Base-by-base conservation (phyloP, 2,797 vertebrate species). In the Lepilemur ruficaudatus region DNA sequence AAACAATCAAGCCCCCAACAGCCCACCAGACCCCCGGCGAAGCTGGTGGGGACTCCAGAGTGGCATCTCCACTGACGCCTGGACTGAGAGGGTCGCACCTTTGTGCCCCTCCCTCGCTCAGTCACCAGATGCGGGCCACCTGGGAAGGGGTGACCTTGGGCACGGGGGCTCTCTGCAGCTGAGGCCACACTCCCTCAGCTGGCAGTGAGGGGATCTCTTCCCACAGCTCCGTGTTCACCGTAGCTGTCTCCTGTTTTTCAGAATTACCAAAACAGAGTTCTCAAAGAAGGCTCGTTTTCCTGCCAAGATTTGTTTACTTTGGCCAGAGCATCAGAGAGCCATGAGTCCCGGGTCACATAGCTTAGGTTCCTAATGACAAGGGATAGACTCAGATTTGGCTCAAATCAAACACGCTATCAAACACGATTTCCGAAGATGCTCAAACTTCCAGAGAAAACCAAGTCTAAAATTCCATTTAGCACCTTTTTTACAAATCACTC, bases 51-150 rank as follows among this genome's bases (percentile, higher is more conserved):
- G 67, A 38, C 12, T 9, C 5, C 12, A 6, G 12, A 22, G 30
- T 3, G 11, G 11, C 9, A 35, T 12, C n/a, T 50, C 41, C 61
- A 57, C 12, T 7, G 46, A 65, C 18, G 2, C 41, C n/a, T 1
- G 6, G 35, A 15, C 43, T n/a, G 75, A 50, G 30, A 35, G 0
- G 14, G 43, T 3, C 2, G 1, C 23, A 17, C 22, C 65, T 72
- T 28, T 12, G 38, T 9, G 30, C 6, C 14, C 41, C 7, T 5
- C 46, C 20, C 41, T n/a, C 6, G 14, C 14, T n/a, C 52, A 38
- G 30, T 14, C 20, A 20, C 22, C 35, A 52, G 32, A 28, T 1
- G 11, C 2, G n/a, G 46, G 18, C 23, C 8, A 35, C 55, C 78
- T 20, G 18, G 78, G 78, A 63, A 69, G 69, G 32, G 41, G 52